A percentile compares a stretch with the other conserved stretches of the same genome.
Conservation (phyloP, 2,888 invertebrate species). For the Polyommatus iphigenia region DNA sequence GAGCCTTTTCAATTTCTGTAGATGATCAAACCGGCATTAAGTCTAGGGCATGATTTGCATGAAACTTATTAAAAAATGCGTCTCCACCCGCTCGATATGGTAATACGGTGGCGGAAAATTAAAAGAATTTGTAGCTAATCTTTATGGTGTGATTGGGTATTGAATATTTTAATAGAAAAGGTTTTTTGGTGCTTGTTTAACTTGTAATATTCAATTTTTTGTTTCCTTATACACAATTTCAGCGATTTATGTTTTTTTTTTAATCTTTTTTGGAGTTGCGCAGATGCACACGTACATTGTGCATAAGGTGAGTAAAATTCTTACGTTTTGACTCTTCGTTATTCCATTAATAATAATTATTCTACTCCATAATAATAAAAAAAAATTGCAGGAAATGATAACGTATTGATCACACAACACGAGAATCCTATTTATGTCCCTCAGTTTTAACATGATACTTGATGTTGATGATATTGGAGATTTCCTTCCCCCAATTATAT, state of each 20-base stretch:
- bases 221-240: too few relatives aligned
- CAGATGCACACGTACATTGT: too few relatives aligned
- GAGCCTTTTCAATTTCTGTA: constrained; percentile 69
- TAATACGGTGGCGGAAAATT: constrained; percentile 43
- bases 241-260: too few relatives aligned
- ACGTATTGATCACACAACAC: not conserved
- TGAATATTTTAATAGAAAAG: constrained; percentile 8
- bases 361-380: too few relatives aligned
- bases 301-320: too few relatives aligned
- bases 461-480: not conserved
- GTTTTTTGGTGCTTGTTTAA: not conserved
- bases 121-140: constrained; percentile 37
- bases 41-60: constrained; percentile 70
- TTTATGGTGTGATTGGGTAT: constrained; percentile 1
- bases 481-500: constrained; percentile 2
- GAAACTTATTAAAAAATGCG: constrained; percentile 72
- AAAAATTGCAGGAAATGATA: not conserved
- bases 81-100: constrained; percentile 50
- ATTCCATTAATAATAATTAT: too few relatives aligned
- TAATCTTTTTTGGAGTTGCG: too few relatives aligned
- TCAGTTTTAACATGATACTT: too few relatives aligned
- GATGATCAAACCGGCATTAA: constrained; percentile 68
- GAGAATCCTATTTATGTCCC: not conserved
- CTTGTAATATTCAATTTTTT: too few relatives aligned
- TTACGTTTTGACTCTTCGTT: too few relatives aligned